Evolutionary conservation across 2,797 vertebrate genomes (phyloP), one percentile per base, ranked within the genome.

Genomic region (Yasuhikotakia modesta): DNA sequence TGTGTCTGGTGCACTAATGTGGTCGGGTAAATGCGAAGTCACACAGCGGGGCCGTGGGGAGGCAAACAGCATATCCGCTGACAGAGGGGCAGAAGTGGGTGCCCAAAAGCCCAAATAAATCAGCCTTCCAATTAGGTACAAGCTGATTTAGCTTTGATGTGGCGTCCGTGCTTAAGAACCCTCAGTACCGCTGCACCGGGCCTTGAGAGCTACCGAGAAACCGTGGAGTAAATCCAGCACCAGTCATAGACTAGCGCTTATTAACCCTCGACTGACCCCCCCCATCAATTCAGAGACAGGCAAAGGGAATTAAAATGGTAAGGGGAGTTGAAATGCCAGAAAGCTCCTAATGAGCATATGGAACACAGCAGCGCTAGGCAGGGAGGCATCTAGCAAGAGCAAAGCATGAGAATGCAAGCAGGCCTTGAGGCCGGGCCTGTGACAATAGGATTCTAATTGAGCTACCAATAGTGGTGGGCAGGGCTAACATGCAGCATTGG

Each of bases 351-450:
- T 90, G 86, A 91, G 90, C 85, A 78, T 76, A 71, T 57, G 78
- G 87, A 89, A 88, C 89, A 85, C 82, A 79, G 81, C 83, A 85
- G 87, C 24, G 84, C 91, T 88, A 90, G 90, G 91, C 89, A 91
- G 84, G 90, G 87, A 90, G 90, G 91, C 89, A 91, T 91, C 88
- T 68, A 76, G 81, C 58, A 79, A 78, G 80, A 76, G 73, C 70
- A 86, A 88, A 89, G 88, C 83, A 89, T 81, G 83, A 84, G 81
- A 83, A 83, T 81, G 82, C 83, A 87, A 87, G 82, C 87, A 85
- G 86, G 79, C 84, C 87, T 87, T 46, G 2, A 80, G 87, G 86
- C 79, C 39, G 76, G 78, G 81, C 72, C 79, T 76, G 81, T 67
- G 68, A 83, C 74, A 80, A 82, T 73, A 72, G 72, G 76, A 81